A percentile compares a stretch with the other conserved stretches of the same genome.
Conservation (phyloP, 2,888 invertebrate genomes). For the Anagyrus pseudococci region DNA sequence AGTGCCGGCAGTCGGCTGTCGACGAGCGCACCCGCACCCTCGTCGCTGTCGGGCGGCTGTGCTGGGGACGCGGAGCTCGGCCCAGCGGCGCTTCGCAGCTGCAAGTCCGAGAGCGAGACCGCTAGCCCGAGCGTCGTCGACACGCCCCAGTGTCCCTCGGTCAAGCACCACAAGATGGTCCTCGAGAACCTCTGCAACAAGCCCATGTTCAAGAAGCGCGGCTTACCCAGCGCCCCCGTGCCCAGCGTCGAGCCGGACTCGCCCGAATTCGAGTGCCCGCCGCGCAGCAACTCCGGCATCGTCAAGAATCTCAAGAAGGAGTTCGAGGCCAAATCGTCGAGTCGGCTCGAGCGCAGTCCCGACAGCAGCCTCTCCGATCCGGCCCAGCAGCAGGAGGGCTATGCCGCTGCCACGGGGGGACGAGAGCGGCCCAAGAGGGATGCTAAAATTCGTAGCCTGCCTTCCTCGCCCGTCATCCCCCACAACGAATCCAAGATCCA, state of each 20-base stretch:
- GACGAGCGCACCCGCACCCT: slow-evolving; percentile 56
- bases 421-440: slow-evolving; percentile 52
- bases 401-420: slow-evolving; percentile 57
- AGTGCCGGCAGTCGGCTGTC: slow-evolving; percentile 59
- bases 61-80: slow-evolving; percentile 52
- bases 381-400: slow-evolving; percentile 66
- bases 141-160: slow-evolving; percentile 64
- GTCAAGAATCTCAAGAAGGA: slow-evolving; percentile 87
- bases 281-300: slow-evolving; percentile 69
- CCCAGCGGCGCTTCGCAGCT: slow-evolving; percentile 52
- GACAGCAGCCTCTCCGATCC: slow-evolving; percentile 44
- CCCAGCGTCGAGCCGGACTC: slow-evolving; percentile 43
- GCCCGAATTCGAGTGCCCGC: slow-evolving; percentile 51
- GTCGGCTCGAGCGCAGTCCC: slow-evolving; percentile 53
- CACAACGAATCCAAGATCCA: slow-evolving; percentile 61
- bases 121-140: slow-evolving; percentile 61
- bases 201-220: slow-evolving; percentile 55
- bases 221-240: slow-evolving; percentile 49
- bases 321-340: slow-evolving; percentile 79
- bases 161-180: slow-evolving; percentile 65
- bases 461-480: slow-evolving; percentile 69
- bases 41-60: slow-evolving; percentile 54
- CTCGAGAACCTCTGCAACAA: slow-evolving; percentile 63
- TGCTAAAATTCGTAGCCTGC: slow-evolving; percentile 54
- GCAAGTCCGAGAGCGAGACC: slow-evolving; percentile 59